Evolutionary conservation across 2,888 invertebrate genomes (phyloP).

Genomic region (Morinoia aosen): DNA sequence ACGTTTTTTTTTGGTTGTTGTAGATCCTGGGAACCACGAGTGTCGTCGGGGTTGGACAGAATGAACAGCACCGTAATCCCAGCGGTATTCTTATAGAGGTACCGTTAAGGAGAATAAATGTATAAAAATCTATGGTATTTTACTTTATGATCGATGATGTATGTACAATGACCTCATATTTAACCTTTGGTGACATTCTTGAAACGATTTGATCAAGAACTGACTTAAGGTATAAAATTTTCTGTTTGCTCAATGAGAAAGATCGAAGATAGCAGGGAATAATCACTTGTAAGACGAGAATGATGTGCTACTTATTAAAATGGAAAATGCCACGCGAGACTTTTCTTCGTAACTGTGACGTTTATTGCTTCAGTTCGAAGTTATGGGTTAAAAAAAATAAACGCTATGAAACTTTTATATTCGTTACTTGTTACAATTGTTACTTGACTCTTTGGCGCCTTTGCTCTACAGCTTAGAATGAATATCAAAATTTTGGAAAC

Average conservation of each 20-base stretch:
- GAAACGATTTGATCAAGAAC: constrained; percentile 2
- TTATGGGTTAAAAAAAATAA: background rate
- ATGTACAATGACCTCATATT: constrained; percentile 49
- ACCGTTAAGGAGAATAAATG: background rate
- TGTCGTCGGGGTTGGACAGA: background rate
- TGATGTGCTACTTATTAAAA: background rate
- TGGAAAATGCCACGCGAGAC: background rate
- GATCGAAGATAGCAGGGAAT: background rate
- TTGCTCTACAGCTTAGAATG: background rate
- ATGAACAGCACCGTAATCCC: background rate
- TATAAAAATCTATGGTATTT: constrained; percentile 28
- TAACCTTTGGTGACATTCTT: constrained; percentile 49
- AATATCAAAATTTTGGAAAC: too few relatives aligned
- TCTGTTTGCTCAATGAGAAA: background rate
- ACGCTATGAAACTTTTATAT: background rate
- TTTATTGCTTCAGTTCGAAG: background rate
- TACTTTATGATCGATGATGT: constrained; percentile 37
- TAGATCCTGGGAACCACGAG: background rate
- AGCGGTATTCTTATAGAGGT: background rate
- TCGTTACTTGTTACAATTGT: background rate
- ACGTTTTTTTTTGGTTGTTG: background rate
- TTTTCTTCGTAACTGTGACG: background rate
- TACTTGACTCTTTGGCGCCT: background rate
- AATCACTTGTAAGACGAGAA: background rate
- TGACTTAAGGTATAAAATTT: background rate